A percentile compares a stretch with the other conserved stretches of the same genome.
Conservation (phyloP, 1,140 invertebrate species). For the Zaprionus taronus region DNA sequence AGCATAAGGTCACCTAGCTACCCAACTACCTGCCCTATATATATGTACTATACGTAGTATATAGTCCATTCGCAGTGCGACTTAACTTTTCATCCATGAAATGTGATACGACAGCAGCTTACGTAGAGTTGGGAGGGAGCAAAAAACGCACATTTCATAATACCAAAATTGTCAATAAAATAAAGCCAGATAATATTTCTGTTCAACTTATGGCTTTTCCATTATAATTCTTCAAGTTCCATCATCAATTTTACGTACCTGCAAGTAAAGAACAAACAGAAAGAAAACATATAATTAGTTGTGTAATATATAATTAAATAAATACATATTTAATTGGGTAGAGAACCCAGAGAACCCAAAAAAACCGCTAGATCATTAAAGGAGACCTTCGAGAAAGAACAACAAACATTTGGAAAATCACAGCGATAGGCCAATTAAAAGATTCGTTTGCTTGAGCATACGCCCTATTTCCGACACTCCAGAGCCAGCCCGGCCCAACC, state of each 20-base stretch:
- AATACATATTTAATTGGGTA: neutral
- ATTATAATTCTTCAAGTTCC: too few relatives aligned
- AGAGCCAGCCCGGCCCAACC: neutral
- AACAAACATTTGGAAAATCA: constrained; percentile 25
- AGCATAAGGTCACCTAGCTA: constrained; percentile 32
- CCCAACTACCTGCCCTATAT: constrained; percentile 9
- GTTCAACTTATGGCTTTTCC: neutral
- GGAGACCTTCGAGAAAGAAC: neutral
- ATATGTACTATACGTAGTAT: neutral
- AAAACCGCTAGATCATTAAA: constrained; percentile 2
- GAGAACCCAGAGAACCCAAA: too few relatives aligned
- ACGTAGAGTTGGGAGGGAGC: neutral
- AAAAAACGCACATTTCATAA: neutral
- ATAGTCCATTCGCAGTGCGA: constrained; percentile 11
- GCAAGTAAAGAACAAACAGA: constrained; percentile 38
- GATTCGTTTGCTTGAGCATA: constrained; percentile 28
- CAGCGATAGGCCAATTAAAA: constrained; percentile 46
- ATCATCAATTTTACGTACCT: constrained; percentile 52
- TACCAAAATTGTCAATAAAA: constrained; percentile 14
- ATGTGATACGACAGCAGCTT: constrained; percentile 28
- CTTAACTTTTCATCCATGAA: constrained; percentile 29
- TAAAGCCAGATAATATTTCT: neutral
- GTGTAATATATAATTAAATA: constrained; percentile 10
- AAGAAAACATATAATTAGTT: constrained; percentile 20
- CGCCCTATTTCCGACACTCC: constrained; percentile 33